Percentiles rank a stretch among this genome's conserved stretches.
phyloP scores from a whole-genome alignment of 64 coral and sea anemone genomes.

The Pachyseris speciosa region DNA sequence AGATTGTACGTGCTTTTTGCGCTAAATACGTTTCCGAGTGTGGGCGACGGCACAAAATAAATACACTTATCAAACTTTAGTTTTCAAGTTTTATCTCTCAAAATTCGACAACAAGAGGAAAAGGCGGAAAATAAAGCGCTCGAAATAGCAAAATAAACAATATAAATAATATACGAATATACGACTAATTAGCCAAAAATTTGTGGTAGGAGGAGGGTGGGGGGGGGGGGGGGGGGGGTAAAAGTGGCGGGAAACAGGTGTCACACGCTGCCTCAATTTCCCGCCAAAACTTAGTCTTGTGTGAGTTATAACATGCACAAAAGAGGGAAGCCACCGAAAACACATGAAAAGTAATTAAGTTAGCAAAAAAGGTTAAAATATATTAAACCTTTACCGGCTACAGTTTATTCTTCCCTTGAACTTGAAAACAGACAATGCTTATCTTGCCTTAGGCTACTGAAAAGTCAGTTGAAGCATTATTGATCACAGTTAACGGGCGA shows the following conservation, averaged over 20 bases:
- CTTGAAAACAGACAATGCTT: too few relatives aligned
- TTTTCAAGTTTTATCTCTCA: background rate
- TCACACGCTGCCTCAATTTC: background rate
- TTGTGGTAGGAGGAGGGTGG: too few relatives aligned
- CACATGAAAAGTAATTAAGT: too few relatives aligned
- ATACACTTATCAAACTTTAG: background rate
- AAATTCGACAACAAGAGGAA: background rate
- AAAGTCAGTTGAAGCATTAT: too few relatives aligned
- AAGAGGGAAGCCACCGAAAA: too few relatives aligned
- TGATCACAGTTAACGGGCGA: too few relatives aligned
- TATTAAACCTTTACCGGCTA: too few relatives aligned
- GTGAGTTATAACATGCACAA: background rate
- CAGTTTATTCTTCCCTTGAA: too few relatives aligned
- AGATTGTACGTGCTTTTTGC: background rate
- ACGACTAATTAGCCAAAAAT: background rate
- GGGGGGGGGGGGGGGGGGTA: background rate
- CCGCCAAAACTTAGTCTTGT: background rate
- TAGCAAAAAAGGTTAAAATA: too few relatives aligned
- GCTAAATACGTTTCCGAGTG: background rate
- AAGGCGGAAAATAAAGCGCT: background rate
- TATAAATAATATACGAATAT: background rate
- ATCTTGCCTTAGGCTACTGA: too few relatives aligned
- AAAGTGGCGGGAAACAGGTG: background rate
- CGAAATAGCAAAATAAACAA: background rate
- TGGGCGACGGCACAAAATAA: background rate